Base-by-base conservation (phyloP, 2,797 vertebrate genomes). In the Platyrinchus mystaceus region DNA sequence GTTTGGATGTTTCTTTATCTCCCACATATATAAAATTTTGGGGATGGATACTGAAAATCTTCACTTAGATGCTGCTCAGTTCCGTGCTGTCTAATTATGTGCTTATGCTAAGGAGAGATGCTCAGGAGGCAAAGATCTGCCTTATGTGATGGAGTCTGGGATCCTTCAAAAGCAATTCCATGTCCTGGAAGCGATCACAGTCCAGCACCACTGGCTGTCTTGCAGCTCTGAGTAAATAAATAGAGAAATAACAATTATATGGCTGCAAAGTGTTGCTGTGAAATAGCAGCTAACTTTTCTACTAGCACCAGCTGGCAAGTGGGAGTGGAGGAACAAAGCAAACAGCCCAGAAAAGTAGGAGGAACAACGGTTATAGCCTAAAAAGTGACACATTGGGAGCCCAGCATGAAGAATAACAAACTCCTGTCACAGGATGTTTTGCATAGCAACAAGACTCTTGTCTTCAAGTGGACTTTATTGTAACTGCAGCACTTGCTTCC, bases 261-360 rank as follows among this genome's bases (percentile, higher is more conserved):
- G 87, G 75, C 49, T 74, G 23, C 78, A 73, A 36, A 50, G 50
- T 68, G 41, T 69, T 90, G 66, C 90, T 90, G 93, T 69, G 63
- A 39, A 78, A 52, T 43, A 93, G 87, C 93, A 94, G 70, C 55
- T 80, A 43, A 91, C 79, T 93, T 79, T 75, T 69, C 73, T 85
- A 26, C 24, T 62, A 78, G 88, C 83, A 95, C 75, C 94, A 97
- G 84, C 89, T 96, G 94, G 82, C 59, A 63, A 44, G 30, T 95
- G 84, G 89, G 93, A 93, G 85, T 73, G 79, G 55, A 74, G 77
- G 77, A 96, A 88, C 69, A 96, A 92, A 95, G 83, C 77, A 94
- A 96, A 76, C 67, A 87, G 89, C 50, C 69, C 63, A 92, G 84
- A 44, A 93, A 86, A 84, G 90, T 30, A 79, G 93, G 88, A 94